Base-by-base conservation (phyloP, 2,888 invertebrate species). In the Ochropleura plecta region DNA sequence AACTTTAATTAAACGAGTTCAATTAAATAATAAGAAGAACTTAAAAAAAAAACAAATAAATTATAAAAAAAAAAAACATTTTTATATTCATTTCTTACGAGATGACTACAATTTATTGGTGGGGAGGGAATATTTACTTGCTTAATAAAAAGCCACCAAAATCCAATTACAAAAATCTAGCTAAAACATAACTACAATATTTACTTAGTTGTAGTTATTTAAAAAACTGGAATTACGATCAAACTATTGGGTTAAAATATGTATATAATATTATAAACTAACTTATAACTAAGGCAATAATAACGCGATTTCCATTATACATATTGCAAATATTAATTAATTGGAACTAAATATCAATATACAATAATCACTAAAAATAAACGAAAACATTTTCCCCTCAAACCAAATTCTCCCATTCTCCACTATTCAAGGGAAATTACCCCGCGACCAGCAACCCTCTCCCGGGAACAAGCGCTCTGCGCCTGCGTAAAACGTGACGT, bases 401-500 rank as follows among this genome's bases (percentile, higher is more conserved):
- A 62, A 7, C 0, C 0, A 20, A 14, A 10, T 51, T 53, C 10
- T 62, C 59, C 53, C 9, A n/a, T 69, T 72, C 74, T 78, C 86
- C 89, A 81, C 60, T 40, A 80, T 73, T 63, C 51, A 0, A 71
- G 69, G 87, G 73, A 89, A 79, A 76, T 72, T 89, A 82, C 79
- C 76, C 81, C 42, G 48, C 65, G 55, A 48, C 83, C 66, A 89
- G 95, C 94, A 95, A 96, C 95, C 92, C 95, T 78, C 85, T 89
- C 93, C 96, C 95, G 95, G 96, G 96, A 91, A 86, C 86, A 84
- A 79, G 69, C 84, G 85, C 79, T 91, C 69, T 86, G 92, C 96
- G 96, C 96, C 87, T 93, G 96, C 96, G 96, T 92, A 89, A 71
- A 65, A 42, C 88, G 95, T 96, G 96, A 96, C 96, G 96, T 96